These are phyloP conservation scores for Recurvirostra avosetta DNA, from an alignment of 2,113 vertebrate genomes.

Conservation along the genomic window DNA sequence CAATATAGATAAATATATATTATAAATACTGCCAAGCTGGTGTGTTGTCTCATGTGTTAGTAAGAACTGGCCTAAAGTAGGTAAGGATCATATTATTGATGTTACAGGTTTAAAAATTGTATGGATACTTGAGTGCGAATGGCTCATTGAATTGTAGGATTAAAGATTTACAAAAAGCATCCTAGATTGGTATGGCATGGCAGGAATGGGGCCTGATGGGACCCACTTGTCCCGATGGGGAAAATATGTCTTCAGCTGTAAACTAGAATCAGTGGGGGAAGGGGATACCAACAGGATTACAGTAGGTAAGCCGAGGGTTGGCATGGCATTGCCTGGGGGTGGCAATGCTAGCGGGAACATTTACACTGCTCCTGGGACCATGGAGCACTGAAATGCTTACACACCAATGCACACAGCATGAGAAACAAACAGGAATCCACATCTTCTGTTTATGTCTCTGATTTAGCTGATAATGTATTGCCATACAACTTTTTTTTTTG, in stretches of 20 bases:
- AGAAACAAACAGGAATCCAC: not conserved
- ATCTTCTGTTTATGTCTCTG: not conserved
- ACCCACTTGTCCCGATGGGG: not conserved
- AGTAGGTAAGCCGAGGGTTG: not conserved
- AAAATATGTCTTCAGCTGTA: not conserved
- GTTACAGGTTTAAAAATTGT: not conserved
- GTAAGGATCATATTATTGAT: constrained; percentile 18
- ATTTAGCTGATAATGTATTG: not conserved
- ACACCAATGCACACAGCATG: rapidly evolving
- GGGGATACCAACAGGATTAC: not conserved
- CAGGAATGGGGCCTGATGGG: not conserved
- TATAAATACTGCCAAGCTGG: not conserved
- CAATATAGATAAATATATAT: not conserved
- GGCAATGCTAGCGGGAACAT: not conserved
- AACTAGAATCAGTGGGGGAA: not conserved
- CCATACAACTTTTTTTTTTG: not conserved
- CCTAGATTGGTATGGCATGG: not conserved
- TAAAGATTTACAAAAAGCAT: constrained; percentile 18
- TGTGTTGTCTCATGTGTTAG: not conserved
- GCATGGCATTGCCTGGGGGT: not conserved
- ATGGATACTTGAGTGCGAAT: not conserved
- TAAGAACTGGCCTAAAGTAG: not conserved
- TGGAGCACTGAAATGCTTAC: not conserved
- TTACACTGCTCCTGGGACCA: not conserved
- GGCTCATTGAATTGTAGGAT: constrained; percentile 12